These are phyloP conservation scores for Drosophila persimilis DNA, from an alignment of 1,140 invertebrate genomes.

Conservation along the genomic window DNA sequence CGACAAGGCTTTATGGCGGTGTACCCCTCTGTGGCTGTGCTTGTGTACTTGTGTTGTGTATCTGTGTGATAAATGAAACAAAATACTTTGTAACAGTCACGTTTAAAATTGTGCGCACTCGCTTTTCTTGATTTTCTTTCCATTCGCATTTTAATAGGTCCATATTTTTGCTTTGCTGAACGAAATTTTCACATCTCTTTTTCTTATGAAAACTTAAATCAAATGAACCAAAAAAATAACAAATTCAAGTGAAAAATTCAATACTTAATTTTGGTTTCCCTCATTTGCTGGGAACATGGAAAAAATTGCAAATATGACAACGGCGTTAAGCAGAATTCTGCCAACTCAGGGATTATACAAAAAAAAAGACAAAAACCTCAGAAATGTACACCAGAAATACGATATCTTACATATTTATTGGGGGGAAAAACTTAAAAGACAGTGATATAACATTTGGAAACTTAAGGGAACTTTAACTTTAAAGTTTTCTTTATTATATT, in stretches of 20 bases:
- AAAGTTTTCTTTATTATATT: too few species aligned
- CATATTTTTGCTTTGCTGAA: constrained; percentile 48
- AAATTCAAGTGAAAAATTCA: not conserved
- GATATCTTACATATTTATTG: constrained; percentile 8
- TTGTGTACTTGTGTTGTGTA: constrained; percentile 16
- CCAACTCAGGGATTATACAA: constrained; percentile 49
- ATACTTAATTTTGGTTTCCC: constrained; percentile 29
- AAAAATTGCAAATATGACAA: constrained; percentile 47
- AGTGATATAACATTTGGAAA: too few species aligned
- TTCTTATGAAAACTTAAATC: constrained; percentile 14
- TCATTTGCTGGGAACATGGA: constrained; percentile 35
- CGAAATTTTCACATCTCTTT: constrained; percentile 39
- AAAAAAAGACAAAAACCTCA: constrained; percentile 25
- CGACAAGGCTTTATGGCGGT: constrained; percentile 25
- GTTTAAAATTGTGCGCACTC: constrained; percentile 73
- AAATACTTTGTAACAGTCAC: constrained; percentile 79
- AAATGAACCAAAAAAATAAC: not conserved
- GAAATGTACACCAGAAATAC: constrained; percentile 5
- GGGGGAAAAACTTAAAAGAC: too few species aligned
- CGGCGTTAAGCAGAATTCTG: constrained; percentile 68
- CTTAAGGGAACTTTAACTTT: too few species aligned
- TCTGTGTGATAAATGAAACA: constrained; percentile 71
- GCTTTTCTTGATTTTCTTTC: constrained; percentile 12
- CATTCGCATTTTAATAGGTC: constrained; percentile 25
- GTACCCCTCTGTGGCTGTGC: not conserved